Conservation (phyloP, 2,113 vertebrate genomes). For the Hepsetus odoe region DNA sequence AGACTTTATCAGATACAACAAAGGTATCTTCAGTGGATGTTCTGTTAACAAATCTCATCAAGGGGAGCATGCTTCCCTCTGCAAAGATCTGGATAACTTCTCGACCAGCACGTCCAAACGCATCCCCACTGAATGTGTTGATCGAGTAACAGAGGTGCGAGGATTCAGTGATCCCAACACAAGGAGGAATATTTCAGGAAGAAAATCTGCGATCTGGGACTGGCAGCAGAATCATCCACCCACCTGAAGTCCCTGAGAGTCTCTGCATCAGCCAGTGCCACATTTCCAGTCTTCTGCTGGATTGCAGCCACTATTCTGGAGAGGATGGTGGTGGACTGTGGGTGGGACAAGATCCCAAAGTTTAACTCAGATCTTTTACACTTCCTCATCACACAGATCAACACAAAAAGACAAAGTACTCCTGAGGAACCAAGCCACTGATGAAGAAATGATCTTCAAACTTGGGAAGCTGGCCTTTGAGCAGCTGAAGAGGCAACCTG, state of each 20-base stretch:
- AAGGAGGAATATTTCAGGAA: constrained; percentile 42
- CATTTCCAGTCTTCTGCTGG: constrained; percentile 45
- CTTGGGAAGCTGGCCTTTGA: constrained; percentile 36
- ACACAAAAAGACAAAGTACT: constrained; percentile 24
- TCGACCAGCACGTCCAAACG: background rate
- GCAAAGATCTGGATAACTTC: constrained; percentile 28
- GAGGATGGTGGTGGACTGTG: constrained; percentile 8
- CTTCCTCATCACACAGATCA: constrained; percentile 28
- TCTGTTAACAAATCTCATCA: constrained; percentile 35
- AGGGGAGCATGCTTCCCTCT: constrained; percentile 30
- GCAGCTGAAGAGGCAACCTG: constrained; percentile 29
- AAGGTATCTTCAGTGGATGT: constrained; percentile 9
- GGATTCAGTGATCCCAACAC: constrained; percentile 28
- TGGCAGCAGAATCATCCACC: constrained; percentile 14
- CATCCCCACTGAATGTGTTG: constrained; percentile 30
- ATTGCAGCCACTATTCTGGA: constrained; percentile 36
- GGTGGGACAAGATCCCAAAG: constrained; percentile 20
- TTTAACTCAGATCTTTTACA: constrained; percentile 35
- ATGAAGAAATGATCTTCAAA: constrained; percentile 32
- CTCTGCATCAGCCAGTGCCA: constrained; percentile 40
- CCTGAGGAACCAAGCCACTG: background rate
- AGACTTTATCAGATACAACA: background rate
- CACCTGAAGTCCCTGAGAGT: constrained; percentile 41
- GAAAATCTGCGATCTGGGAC: constrained; percentile 29
- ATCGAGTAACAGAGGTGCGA: constrained; percentile 26